Conservation (phyloP, 2,888 invertebrate species). For the Drosophila barbarae region DNA sequence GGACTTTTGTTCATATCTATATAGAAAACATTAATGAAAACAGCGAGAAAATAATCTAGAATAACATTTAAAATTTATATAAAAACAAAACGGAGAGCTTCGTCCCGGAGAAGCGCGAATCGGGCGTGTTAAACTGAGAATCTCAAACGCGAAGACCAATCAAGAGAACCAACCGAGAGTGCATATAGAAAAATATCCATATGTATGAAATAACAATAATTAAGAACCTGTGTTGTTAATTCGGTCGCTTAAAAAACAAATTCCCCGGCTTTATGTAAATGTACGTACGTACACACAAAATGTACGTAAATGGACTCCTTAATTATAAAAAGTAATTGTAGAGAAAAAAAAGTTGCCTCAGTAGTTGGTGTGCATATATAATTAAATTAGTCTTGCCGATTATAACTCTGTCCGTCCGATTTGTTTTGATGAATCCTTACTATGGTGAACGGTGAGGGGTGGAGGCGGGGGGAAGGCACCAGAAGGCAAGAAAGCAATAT, state of each 20-base stretch:
- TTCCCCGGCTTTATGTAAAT: slow-evolving; percentile 41
- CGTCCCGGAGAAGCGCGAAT: background rate
- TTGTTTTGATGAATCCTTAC: slow-evolving; percentile 13
- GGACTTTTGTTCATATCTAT: slow-evolving; percentile 29
- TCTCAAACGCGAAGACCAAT: slow-evolving; percentile 21
- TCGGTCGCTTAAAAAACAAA: slow-evolving; percentile 12
- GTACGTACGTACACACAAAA: slow-evolving; percentile 21
- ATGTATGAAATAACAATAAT: slow-evolving; percentile 40
- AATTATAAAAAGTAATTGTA: slow-evolving; percentile 8
- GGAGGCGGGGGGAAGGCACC: background rate
- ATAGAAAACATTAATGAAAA: slow-evolving; percentile 32
- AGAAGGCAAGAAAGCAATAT: background rate
- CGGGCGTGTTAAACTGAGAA: slow-evolving; percentile 14
- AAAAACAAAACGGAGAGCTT: slow-evolving; percentile 15
- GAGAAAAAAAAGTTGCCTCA: slow-evolving; percentile 15
- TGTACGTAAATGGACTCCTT: background rate
- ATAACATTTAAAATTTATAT: slow-evolving; percentile 26
- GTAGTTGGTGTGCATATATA: slow-evolving; percentile 19
- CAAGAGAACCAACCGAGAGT: slow-evolving; percentile 16
- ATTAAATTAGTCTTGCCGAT: slow-evolving; percentile 21
- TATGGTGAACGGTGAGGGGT: background rate
- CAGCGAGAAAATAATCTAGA: slow-evolving; percentile 35
- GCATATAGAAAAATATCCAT: slow-evolving; percentile 35
- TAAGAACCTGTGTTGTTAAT: slow-evolving; percentile 37
- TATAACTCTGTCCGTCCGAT: slow-evolving; percentile 2